Conservation (phyloP, 1,140 invertebrate species). For the Penaeus chinensis region DNA sequence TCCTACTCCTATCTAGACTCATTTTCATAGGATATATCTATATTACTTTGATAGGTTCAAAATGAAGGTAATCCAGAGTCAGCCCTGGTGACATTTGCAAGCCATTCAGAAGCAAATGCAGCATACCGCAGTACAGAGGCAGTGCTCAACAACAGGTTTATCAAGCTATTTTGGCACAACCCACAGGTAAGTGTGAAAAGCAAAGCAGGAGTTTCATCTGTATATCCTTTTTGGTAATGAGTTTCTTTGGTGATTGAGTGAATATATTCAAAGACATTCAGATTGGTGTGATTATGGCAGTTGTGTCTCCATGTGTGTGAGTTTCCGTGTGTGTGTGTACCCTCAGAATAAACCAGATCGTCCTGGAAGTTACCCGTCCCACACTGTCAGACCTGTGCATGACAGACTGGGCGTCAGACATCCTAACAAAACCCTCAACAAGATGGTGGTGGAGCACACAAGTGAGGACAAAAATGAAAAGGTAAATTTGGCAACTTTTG, state of each 20-base stretch:
- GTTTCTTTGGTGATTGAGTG: slow-evolving; percentile 8
- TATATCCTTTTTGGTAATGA: background rate
- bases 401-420: slow-evolving; percentile 53
- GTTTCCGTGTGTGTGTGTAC: background rate
- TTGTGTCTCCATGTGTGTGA: background rate
- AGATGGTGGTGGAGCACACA: slow-evolving; percentile 1
- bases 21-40: background rate
- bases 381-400: slow-evolving; percentile 37
- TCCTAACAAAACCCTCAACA: slow-evolving; percentile 60
- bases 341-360: slow-evolving; percentile 30
- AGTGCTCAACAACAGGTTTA: slow-evolving; percentile 91
- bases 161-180: slow-evolving; percentile 76
- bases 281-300: background rate
- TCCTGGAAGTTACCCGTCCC: background rate
- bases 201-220: background rate
- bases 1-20: background rate
- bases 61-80: slow-evolving; percentile 92
- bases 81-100: slow-evolving; percentile 91
- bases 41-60: slow-evolving; percentile 74
- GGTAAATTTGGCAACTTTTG: slow-evolving; percentile 20
- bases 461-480: slow-evolving; percentile 58
- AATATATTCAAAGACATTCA: slow-evolving; percentile 1
- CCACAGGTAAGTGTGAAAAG: slow-evolving; percentile 67
- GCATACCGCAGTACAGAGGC: slow-evolving; percentile 95
- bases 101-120: slow-evolving; percentile 87